phyloP scores from a whole-genome alignment of 2,888 invertebrate genomes.

The Dinocampus coccinellae region DNA sequence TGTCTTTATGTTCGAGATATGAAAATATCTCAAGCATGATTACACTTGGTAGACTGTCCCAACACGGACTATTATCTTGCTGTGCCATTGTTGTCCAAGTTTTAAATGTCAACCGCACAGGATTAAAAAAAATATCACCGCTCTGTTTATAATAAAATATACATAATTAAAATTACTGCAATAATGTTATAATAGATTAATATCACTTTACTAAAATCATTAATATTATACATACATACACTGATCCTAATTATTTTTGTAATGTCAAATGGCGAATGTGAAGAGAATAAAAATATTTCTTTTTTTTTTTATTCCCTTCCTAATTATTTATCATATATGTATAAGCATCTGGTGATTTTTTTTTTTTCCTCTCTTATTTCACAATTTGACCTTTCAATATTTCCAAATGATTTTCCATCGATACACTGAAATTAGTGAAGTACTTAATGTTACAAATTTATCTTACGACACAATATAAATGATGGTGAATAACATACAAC shows the following conservation, averaged over 20 bases:
- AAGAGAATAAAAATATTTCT: neutral
- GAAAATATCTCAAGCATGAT: slow-evolving; percentile 69
- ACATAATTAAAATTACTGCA: neutral
- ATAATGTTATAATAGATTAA: neutral
- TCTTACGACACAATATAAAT: neutral
- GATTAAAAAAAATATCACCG: neutral
- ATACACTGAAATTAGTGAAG: neutral
- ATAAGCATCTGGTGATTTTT: neutral
- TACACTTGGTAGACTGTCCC: slow-evolving; percentile 69
- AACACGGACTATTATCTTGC: slow-evolving; percentile 56
- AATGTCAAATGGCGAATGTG: neutral
- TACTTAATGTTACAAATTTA: neutral
- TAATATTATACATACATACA: neutral
- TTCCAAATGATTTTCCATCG: neutral
- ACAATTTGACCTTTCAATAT: neutral
- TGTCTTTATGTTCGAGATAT: slow-evolving; percentile 62
- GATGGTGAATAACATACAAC: no score
- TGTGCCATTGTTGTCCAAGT: slow-evolving; percentile 57
- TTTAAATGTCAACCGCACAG: slow-evolving; percentile 5
- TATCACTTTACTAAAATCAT: neutral
- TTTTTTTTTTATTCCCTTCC: neutral
- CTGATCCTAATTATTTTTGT: neutral
- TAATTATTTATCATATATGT: neutral
- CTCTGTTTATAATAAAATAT: slow-evolving; percentile 5
- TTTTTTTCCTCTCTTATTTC: neutral